Evolutionary conservation across 92 coral and sea anemone genomes (phyloP).

Genomic region (Epizoanthus stellaris): DNA sequence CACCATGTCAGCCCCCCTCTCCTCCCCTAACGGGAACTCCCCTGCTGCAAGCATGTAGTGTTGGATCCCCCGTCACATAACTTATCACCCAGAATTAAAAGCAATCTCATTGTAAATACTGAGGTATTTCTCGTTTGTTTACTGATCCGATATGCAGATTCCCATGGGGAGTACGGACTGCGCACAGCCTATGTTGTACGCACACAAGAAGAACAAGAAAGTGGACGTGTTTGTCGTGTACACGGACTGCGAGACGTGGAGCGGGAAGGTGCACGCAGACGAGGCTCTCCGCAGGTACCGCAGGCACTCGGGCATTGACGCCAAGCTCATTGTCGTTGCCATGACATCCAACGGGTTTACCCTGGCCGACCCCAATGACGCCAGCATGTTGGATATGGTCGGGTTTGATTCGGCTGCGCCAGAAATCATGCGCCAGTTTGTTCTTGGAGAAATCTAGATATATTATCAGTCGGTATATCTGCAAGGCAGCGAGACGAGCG

Average conservation of each 20-base stretch:
- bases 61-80: too few species aligned
- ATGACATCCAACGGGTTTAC: slow-evolving; percentile 98
- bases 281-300: slow-evolving; percentile 85
- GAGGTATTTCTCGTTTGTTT: neutral
- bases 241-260: slow-evolving; percentile 93
- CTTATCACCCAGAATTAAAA: too few species aligned
- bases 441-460: slow-evolving; percentile 60
- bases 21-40: too few species aligned
- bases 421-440: slow-evolving; percentile 81
- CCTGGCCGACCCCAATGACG: slow-evolving; percentile 91
- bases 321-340: slow-evolving; percentile 90
- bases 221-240: slow-evolving; percentile 90
- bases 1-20: too few species aligned
- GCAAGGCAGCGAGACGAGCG: too few species aligned
- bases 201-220: slow-evolving; percentile 69
- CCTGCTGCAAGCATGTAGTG: too few species aligned
- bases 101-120: neutral
- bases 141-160: slow-evolving; percentile 45
- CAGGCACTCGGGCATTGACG: slow-evolving; percentile 67
- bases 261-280: slow-evolving; percentile 77
- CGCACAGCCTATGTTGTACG: slow-evolving; percentile 94
- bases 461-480: neutral
- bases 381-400: slow-evolving; percentile 93
- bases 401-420: slow-evolving; percentile 96
- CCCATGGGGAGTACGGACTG: slow-evolving; percentile 98